Conservation (phyloP, 2,113 vertebrate genomes). For the Pao palembangensis region DNA sequence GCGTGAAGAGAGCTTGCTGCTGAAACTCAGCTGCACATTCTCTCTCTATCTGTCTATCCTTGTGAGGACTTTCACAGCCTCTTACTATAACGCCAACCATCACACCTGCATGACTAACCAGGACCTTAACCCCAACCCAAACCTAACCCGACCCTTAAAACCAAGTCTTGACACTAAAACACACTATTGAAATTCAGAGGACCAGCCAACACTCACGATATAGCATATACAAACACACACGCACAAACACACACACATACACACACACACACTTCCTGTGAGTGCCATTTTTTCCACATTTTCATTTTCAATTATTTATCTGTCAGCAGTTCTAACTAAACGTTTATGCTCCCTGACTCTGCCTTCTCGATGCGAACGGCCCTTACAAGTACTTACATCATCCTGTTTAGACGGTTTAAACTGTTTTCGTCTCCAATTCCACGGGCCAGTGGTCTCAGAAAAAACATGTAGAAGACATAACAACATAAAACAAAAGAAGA, state of each 20-base stretch:
- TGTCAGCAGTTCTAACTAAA: conserved; percentile 3
- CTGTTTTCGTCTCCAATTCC: conserved; percentile 11
- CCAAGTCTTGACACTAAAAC: too few species aligned
- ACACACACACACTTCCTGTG: neutral
- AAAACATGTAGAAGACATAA: too few species aligned
- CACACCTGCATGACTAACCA: too few species aligned
- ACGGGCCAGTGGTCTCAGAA: conserved; percentile 23
- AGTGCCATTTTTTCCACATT: neutral
- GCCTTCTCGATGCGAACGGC: conserved; percentile 20
- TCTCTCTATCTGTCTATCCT: too few species aligned
- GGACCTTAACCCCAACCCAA: too few species aligned
- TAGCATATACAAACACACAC: conserved; percentile 20
- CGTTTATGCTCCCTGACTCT: conserved; percentile 4
- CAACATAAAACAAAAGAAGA: neutral
- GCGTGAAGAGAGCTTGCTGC: conserved; percentile 53
- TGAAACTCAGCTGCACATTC: conserved; percentile 51
- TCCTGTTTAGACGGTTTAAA: conserved; percentile 21
- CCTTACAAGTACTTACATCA: conserved; percentile 13
- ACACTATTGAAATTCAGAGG: too few species aligned
- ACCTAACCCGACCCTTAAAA: too few species aligned
- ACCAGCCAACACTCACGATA: too few species aligned
- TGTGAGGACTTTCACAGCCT: too few species aligned
- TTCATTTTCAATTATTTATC: conserved; percentile 15
- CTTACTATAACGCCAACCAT: too few species aligned
- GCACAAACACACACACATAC: neutral